Evolutionary conservation across 2,797 vertebrate species (phyloP), one percentile per base, ranked within the genome.

Genomic region (Hippocampus kuda): DNA sequence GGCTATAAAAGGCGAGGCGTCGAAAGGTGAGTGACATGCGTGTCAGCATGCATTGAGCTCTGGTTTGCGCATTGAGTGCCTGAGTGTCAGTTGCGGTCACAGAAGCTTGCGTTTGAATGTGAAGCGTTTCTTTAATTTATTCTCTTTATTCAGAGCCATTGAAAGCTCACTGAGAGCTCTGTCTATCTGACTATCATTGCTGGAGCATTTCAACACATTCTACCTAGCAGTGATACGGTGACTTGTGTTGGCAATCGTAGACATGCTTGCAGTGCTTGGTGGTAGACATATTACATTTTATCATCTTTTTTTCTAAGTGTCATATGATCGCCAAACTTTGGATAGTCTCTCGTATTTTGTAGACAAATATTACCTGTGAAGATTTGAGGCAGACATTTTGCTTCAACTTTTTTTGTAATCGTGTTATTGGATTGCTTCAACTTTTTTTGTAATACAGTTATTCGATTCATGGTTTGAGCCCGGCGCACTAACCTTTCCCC

Each of bases 401-500:
- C 3, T n/a, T 54, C 8, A 20, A 53, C 51, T n/a, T 53, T 51
- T 22, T 48, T 48, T 18, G 46, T 2, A 7, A 48, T 48, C 9
- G 4, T 4, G 13, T 18, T 18, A 16, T 18, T 48, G 1, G 46
- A 48, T 16, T 51, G 5, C 5, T 22, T 51, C 8, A 20, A 20
- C 6, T 22, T 22, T 49, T 56, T 56, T 51, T 56, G 53, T 12
- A 20, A 56, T 56, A 4, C 9, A 24, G 10, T 24, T 24, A 12
- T 26, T 62, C 15, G n/a, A 56, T 56, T 56, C 10, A 26, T 24
- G 3, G 10, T 12, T 56, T 56, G 9, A 53, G 22, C 62, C 26
- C 13, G 13, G 26, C 10, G 10, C 13, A 59, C 89, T 81, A 88
- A 98, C 97, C 95, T 99, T 99, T 87, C 93, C 94, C 59, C 97